phyloP scores from a whole-genome alignment of 2,113 vertebrate genomes.

The Tamias sibiricus region DNA sequence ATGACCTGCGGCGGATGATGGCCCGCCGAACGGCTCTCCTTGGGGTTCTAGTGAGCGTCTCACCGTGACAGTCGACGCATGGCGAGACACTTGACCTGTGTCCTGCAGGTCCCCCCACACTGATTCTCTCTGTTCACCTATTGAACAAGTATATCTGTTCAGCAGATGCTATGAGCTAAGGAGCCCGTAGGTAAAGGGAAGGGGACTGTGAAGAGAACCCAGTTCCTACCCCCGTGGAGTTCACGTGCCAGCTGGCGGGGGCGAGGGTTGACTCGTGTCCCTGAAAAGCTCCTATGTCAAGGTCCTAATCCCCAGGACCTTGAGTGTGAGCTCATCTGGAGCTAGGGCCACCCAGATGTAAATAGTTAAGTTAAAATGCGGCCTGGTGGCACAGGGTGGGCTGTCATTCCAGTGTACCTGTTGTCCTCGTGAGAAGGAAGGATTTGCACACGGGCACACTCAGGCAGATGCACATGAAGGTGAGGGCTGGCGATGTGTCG shows the following conservation, averaged over 20 bases:
- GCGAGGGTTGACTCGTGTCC: neutral
- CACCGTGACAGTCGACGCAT: neutral
- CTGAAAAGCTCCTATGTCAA: neutral
- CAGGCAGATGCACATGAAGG: neutral
- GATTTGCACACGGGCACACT: no score
- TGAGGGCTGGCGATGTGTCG: no score
- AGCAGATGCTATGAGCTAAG: neutral
- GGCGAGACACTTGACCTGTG: neutral
- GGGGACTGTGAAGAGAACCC: neutral
- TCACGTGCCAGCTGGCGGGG: neutral
- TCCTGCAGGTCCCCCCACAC: neutral
- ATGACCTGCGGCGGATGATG: accelerated
- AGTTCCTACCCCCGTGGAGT: neutral
- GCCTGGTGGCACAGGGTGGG: no score
- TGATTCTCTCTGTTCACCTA: neutral
- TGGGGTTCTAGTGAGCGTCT: neutral
- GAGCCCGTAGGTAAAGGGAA: neutral
- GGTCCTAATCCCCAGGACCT: neutral
- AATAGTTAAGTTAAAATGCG: neutral
- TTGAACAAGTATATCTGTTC: neutral
- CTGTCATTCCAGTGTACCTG: neutral
- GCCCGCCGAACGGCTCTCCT: neutral
- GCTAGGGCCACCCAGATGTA: neutral
- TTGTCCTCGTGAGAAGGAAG: neutral
- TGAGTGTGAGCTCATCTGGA: neutral